phyloP scores from a whole-genome alignment of 1,140 invertebrate genomes.

The Drosophila kurseongensis region DNA sequence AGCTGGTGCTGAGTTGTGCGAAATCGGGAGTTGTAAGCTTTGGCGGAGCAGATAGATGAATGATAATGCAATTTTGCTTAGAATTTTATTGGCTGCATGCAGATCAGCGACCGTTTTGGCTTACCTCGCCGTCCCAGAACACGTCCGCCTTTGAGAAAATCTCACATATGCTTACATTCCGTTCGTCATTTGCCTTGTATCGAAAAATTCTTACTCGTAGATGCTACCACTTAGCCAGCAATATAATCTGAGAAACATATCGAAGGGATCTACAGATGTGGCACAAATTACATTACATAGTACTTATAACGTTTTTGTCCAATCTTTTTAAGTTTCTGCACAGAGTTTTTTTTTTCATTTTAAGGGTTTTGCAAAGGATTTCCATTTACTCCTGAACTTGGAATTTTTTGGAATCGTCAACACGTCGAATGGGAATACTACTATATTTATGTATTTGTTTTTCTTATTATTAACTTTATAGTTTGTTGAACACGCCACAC shows the following conservation, averaged over 20 bases:
- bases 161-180: slow-evolving; percentile 68
- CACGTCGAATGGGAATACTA: slow-evolving; percentile 81
- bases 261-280: slow-evolving; percentile 91
- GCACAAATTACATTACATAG: slow-evolving; percentile 85
- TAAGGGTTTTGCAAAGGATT: slow-evolving; percentile 94
- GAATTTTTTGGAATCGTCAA: slow-evolving; percentile 71
- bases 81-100: slow-evolving; percentile 90
- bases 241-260: slow-evolving; percentile 97
- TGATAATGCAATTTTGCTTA: slow-evolving; percentile 91
- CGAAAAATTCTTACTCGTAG: slow-evolving; percentile 93
- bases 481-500: too few species aligned
- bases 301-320: slow-evolving; percentile 89
- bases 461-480: too few species aligned
- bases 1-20: slow-evolving; percentile 87
- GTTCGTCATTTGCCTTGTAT: slow-evolving; percentile 87
- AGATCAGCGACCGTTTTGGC: slow-evolving; percentile 75
- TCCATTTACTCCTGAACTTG: slow-evolving; percentile 92
- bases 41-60: slow-evolving; percentile 94
- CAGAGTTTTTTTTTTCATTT: slow-evolving; percentile 98
- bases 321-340: slow-evolving; percentile 95
- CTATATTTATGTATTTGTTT: too few species aligned
- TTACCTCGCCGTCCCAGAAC: slow-evolving; percentile 52
- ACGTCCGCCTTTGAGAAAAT: slow-evolving; percentile 84
- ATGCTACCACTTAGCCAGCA: slow-evolving; percentile 94
- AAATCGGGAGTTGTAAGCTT: slow-evolving; percentile 85